Evolutionary conservation across 2,888 invertebrate genomes (phyloP), one percentile per base, ranked within the genome.

Genomic region (Microctonus hyperodae): DNA sequence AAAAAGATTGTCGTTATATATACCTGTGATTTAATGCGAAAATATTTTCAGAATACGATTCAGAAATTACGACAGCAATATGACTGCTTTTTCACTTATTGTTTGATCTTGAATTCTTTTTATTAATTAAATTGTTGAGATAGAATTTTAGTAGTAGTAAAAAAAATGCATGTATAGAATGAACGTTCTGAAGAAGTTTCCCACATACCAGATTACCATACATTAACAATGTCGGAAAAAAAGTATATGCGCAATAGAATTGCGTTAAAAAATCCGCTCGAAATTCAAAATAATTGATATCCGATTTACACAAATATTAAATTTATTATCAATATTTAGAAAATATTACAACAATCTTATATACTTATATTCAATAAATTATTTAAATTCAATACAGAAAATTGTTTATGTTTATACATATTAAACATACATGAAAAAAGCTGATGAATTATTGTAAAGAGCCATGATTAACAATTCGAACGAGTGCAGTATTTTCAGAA

Each of bases 391-490:
- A 44, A 6, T 44, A 0, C 16, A n/a, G 2, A 7, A n/a, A 1
- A 44, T 16, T n/a, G 16, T 44, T 20, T 5, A 5, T 5, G 7
- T 28, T 16, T 44, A 44, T 44, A 51, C 25, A 3, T 25, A 11
- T 22, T 10, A 9, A 10, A 11, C 23, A 22, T 13, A 51, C 23
- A 25, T 10, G 13, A 3, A n/a, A 9, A 25, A 25, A 6, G n/a
- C n/a, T n/a, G n/a, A n/a, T n/a, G n/a, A n/a, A 22, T 20, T 50
- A 23, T 20, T 9, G 33, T 48, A 63, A 28, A n/a, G 72, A 66
- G 1, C 77, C 75, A 60, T 79, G 76, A 31, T 76, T 68, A 13
- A 81, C 69, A 57, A 81, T 73, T 65, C 74, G 73, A 20, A 75
- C 70, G 31, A 79, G 58, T 9, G 74, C 75, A 28, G 75, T 80